Conservation (phyloP, 64 coral and sea anemone genomes). For the Stichodactyla mertensii region DNA sequence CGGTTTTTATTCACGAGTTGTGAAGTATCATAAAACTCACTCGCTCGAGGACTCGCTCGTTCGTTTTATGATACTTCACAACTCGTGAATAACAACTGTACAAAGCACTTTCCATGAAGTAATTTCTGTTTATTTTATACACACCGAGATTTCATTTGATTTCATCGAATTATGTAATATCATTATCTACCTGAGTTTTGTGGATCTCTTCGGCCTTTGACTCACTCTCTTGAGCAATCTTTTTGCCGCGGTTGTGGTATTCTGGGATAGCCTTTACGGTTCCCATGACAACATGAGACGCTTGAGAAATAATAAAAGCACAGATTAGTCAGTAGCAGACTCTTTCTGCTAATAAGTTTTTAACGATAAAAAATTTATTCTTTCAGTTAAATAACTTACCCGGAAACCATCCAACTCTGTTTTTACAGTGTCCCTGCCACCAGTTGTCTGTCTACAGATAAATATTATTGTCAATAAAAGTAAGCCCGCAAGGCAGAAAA, state of each 20-base stretch:
- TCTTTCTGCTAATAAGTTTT: background rate
- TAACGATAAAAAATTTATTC: background rate
- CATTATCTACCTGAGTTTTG: slow-evolving; percentile 38
- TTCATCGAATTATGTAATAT: background rate
- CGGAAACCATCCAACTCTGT: slow-evolving; percentile 85
- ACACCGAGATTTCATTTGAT: too few species aligned
- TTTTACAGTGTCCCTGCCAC: slow-evolving; percentile 77
- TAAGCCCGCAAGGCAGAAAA: background rate
- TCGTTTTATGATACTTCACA: too few species aligned
- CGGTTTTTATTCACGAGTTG: too few species aligned
- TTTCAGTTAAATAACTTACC: slow-evolving; percentile 27
- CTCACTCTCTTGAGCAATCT: background rate
- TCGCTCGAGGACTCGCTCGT: too few species aligned
- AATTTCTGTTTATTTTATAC: too few species aligned
- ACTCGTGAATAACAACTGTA: too few species aligned
- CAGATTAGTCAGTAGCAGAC: background rate
- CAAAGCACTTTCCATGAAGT: too few species aligned
- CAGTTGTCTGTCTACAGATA: slow-evolving; percentile 78
- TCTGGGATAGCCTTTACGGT: slow-evolving; percentile 76
- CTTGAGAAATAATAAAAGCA: slow-evolving; percentile 7
- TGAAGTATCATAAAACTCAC: too few species aligned
- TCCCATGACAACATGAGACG: slow-evolving; percentile 81
- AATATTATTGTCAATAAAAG: background rate
- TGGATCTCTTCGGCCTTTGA: slow-evolving; percentile 38
- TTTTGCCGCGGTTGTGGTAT: slow-evolving; percentile 33